A percentile compares a stretch with the other conserved stretches of the same genome.
These are phyloP conservation scores for Hoplostethus mediterraneus DNA, from an alignment of 2,797 vertebrate species.

Conservation along the genomic window DNA sequence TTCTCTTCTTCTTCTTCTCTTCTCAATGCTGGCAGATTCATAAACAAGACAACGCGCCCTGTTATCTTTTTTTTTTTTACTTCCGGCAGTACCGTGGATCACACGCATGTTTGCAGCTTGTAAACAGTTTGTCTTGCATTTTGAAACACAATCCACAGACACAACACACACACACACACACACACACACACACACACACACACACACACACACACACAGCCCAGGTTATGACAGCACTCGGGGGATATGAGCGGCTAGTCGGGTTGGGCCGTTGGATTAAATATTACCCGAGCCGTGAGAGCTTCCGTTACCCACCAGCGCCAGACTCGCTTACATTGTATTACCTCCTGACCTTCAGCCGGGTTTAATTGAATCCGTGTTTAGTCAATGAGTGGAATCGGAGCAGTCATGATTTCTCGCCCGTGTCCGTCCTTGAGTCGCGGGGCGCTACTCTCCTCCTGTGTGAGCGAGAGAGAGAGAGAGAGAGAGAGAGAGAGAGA, in stretches of 20 bases:
- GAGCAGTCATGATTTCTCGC: conserved; percentile 59
- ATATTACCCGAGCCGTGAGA: conserved; percentile 69
- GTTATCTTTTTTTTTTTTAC: conserved; percentile 38
- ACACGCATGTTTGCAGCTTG: not conserved
- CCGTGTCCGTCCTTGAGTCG: conserved; percentile 58
- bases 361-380: conserved; percentile 70
- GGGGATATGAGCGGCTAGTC: conserved; percentile 36
- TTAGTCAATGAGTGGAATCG: conserved; percentile 71
- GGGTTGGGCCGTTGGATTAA: conserved; percentile 59
- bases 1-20: conserved; percentile 31
- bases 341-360: conserved; percentile 72
- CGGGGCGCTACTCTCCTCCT: conserved; percentile 40
- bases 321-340: conserved; percentile 59
- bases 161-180: conserved; percentile 7
- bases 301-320: conserved; percentile 59
- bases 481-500: conserved; percentile 1
- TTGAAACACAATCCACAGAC: conserved; percentile 26
- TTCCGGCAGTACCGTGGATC: conserved; percentile 28
- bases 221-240: not conserved
- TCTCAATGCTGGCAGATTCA: not conserved
- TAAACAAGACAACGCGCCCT: conserved; percentile 2
- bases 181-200: conserved; percentile 10
- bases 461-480: conserved; percentile 1
- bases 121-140: conserved; percentile 10
- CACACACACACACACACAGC: conserved; percentile 5